Conservation (phyloP, 2,113 vertebrate genomes). For the Toxostoma redivivum region DNA sequence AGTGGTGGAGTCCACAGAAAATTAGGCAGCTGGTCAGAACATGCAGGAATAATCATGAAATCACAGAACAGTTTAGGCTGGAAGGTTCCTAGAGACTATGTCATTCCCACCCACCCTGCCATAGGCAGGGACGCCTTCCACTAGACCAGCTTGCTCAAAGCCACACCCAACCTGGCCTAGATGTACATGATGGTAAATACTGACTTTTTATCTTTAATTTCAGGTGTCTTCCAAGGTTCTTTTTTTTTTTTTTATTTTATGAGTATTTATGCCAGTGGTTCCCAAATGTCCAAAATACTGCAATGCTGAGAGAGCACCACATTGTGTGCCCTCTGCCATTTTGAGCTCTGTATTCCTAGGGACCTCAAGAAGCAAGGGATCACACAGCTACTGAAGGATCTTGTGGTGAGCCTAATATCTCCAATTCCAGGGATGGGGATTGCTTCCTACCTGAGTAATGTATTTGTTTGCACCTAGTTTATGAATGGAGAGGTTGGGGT, state of each 20-base stretch:
- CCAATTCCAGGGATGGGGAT: fast-evolving
- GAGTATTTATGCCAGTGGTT: background rate
- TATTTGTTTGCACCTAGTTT: background rate
- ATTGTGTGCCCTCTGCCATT: background rate
- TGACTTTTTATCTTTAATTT: background rate
- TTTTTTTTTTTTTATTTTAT: background rate
- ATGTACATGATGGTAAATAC: background rate
- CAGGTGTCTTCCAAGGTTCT: background rate
- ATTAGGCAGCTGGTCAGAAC: background rate
- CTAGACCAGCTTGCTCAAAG: background rate
- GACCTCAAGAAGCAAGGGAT: background rate
- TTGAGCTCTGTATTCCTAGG: background rate
- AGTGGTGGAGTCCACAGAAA: background rate
- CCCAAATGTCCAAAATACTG: background rate
- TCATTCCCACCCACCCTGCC: background rate
- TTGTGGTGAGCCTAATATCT: background rate
- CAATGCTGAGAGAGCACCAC: background rate
- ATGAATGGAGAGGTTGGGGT: background rate
- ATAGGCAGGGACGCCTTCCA: background rate
- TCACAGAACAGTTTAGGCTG: background rate
- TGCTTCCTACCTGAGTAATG: background rate
- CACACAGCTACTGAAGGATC: background rate
- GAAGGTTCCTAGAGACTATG: background rate
- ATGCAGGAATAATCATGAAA: background rate
- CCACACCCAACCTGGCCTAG: background rate